Evolutionary conservation across 2,888 invertebrate genomes (phyloP).

Genomic region (Patella caerulea): DNA sequence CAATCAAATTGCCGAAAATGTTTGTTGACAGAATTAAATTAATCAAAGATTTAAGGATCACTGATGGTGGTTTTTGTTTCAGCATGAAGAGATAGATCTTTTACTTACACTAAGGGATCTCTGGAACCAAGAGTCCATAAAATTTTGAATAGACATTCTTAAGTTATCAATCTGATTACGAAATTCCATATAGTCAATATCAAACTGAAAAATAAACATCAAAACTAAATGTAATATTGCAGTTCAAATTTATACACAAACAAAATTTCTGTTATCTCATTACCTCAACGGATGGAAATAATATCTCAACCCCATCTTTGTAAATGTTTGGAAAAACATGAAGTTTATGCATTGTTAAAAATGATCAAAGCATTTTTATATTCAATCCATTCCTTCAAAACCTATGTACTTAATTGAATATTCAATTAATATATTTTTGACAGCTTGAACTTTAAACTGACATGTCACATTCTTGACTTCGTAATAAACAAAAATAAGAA

Average conservation of each 20-base stretch:
- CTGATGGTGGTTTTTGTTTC: too few species aligned
- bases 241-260: not conserved
- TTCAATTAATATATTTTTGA: too few species aligned
- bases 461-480: too few species aligned
- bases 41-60: not conserved
- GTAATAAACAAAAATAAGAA: too few species aligned
- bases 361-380: too few species aligned
- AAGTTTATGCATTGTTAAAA: too few species aligned
- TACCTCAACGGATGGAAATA: not conserved
- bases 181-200: slow-evolving; percentile 87
- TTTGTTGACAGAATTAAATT: not conserved
- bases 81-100: too few species aligned
- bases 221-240: not conserved
- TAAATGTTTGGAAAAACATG: too few species aligned
- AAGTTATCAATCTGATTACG: slow-evolving; percentile 81
- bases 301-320: not conserved
- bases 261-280: not conserved
- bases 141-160: slow-evolving; percentile 73
- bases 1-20: not conserved
- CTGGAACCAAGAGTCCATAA: slow-evolving; percentile 77
- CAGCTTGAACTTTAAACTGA: too few species aligned
- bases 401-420: too few species aligned
- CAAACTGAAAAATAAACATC: slow-evolving; percentile 75
- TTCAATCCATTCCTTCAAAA: too few species aligned
- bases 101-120: slow-evolving; percentile 63